These are phyloP conservation scores for Caradrina clavipalpis DNA, from an alignment of 2,888 invertebrate species.

Conservation along the genomic window DNA sequence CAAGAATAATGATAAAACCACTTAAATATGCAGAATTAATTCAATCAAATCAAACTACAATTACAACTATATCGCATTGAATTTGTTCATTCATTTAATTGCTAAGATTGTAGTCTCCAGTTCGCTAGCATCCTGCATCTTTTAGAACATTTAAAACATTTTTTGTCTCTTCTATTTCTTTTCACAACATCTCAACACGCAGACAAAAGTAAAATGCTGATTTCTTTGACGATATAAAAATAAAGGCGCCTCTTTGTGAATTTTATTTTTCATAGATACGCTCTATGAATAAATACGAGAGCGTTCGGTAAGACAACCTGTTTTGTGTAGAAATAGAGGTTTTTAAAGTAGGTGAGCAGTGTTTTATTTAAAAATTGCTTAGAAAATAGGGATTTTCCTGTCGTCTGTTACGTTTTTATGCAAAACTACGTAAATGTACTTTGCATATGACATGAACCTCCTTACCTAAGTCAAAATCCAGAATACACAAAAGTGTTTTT, in stretches of 20 bases:
- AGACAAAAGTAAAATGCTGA: slow-evolving; percentile 47
- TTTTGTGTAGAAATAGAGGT: not conserved
- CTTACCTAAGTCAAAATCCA: not conserved
- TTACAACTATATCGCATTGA: not conserved
- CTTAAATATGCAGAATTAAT: not conserved
- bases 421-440: not conserved
- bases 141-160: not conserved
- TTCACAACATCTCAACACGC: slow-evolving; percentile 1
- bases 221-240: slow-evolving; percentile 50
- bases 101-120: not conserved
- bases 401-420: not conserved
- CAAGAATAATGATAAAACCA: not conserved
- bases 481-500: not conserved
- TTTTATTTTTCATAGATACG: slow-evolving; percentile 40
- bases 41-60: not conserved
- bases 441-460: no score
- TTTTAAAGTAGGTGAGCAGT: not conserved
- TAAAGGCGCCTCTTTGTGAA: slow-evolving; percentile 42
- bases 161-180: slow-evolving; percentile 18
- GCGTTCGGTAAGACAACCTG: slow-evolving; percentile 1
- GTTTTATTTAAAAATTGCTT: not conserved
- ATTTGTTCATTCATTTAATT: slow-evolving; percentile 1
- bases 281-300: slow-evolving; percentile 55
- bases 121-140: no score
- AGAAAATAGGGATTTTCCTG: no score